Evolutionary conservation across 2,113 vertebrate species (phyloP).

Genomic region (Donacobius atricapilla): DNA sequence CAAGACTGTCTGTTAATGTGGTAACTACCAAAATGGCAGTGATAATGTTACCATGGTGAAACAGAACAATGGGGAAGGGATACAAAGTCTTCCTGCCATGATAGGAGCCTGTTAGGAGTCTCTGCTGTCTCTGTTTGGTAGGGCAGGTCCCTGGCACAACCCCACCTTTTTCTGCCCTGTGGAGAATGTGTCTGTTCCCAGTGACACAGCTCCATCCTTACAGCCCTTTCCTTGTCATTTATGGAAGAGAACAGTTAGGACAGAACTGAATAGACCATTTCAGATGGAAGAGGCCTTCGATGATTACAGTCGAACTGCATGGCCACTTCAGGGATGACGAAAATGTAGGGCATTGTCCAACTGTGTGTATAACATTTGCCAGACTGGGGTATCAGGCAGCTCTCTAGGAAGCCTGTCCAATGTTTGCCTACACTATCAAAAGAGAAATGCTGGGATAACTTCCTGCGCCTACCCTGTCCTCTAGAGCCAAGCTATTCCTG

Average conservation of each 20-base stretch:
- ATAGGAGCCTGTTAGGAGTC: too few relatives aligned
- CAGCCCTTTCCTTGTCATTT: background rate
- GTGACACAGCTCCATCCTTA: background rate
- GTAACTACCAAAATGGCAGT: background rate
- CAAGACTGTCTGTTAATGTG: background rate
- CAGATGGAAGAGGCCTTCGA: background rate
- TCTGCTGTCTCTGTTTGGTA: background rate
- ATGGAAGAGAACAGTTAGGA: background rate
- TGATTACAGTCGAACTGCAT: background rate
- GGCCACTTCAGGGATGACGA: background rate
- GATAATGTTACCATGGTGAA: fast-evolving
- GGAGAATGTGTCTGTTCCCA: background rate
- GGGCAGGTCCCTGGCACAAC: too few relatives aligned
- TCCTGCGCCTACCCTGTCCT: background rate
- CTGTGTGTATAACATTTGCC: background rate
- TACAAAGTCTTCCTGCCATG: background rate
- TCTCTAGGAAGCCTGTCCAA: background rate
- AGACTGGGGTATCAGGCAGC: background rate
- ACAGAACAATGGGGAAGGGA: background rate
- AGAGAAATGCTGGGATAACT: background rate
- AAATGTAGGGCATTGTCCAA: background rate
- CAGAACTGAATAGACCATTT: background rate
- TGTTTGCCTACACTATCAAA: background rate
- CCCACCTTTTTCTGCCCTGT: background rate
- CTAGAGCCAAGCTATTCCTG: background rate